These are phyloP conservation scores for Microtus ochrogaster DNA, from an alignment of 2,113 vertebrate species.

Conservation along the genomic window DNA sequence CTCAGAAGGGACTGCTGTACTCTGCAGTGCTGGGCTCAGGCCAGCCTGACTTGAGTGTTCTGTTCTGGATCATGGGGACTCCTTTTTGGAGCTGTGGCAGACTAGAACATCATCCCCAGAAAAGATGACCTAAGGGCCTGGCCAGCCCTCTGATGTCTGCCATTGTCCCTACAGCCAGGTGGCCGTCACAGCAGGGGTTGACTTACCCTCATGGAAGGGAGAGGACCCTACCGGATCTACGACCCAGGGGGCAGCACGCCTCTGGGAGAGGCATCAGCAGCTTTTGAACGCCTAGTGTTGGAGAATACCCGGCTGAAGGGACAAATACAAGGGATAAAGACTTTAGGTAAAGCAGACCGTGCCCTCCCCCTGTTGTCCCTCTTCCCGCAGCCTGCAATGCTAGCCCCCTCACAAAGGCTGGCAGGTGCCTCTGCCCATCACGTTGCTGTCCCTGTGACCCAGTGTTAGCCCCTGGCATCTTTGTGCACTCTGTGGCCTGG, in stretches of 20 bases:
- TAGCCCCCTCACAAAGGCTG: not conserved
- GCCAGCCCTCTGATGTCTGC: constrained; percentile 73
- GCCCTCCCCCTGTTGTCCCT: not conserved
- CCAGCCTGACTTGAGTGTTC: not conserved
- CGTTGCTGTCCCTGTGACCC: not conserved
- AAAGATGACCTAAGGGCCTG: not conserved
- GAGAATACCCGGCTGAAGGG: constrained; percentile 94
- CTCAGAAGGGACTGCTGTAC: not conserved
- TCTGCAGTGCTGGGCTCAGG: not conserved
- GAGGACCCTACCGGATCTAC: constrained; percentile 97
- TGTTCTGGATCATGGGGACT: not conserved
- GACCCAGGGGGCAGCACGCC: constrained; percentile 94
- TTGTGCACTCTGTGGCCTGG: not conserved
- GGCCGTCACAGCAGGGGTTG: constrained; percentile 73
- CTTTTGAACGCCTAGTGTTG: constrained; percentile 94
- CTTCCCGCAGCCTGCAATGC: not conserved
- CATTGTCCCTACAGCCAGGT: constrained; percentile 82
- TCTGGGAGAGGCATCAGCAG: constrained; percentile 87
- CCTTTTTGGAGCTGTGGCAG: not conserved
- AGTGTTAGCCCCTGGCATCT: not conserved
- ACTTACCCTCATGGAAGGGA: constrained; percentile 92
- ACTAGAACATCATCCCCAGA: not conserved
- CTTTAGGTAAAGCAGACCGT: constrained; percentile 90
- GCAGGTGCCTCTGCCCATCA: not conserved
- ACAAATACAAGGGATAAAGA: constrained; percentile 97